Evolutionary conservation across 2,797 vertebrate genomes (phyloP), one percentile per base, ranked within the genome.

Genomic region (Spondyliosoma cantharus): DNA sequence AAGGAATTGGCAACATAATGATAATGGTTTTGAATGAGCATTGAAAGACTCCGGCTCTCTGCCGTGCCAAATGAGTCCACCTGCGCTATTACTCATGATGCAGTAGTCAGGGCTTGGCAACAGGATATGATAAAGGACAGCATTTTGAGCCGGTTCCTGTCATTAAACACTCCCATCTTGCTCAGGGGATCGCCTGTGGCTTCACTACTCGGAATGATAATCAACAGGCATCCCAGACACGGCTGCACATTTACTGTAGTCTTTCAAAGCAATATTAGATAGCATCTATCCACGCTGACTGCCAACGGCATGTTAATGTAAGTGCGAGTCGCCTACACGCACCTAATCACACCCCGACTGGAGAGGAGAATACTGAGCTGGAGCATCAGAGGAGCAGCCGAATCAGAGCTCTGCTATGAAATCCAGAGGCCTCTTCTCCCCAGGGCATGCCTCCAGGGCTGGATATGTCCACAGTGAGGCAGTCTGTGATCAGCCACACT

Each of bases 391-490:
- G 71, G 80, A 70, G 22, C 69, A 46, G 77, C 32, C 58, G 75
- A 87, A 90, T 91, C 82, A 75, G 64, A 86, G 74, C 65, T 76
- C 71, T 54, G 58, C 78, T 57, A 45, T 82, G 62, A 80, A 89
- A 90, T 81, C 74, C 71, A 71, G 74, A 76, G 71, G 80, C 80
- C 79, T 87, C 49, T 80, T 45, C 74, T 88, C 88, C 90, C 87
- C 62, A 71, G 81, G 87, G 86, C 80, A 60, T 76, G 81, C 82
- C 91, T 88, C 82, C 77, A 78, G 92, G 91, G 82, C 86, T 90
- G 87, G 71, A 84, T 89, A 84, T 89, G 86, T 92, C 91, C 89
- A 83, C 88, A 80, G 71, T 29, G 81, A 87, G 79, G 83, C 82
- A 62, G 80, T 75, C 81, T 90, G 89, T 89, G 90, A 92, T 93